Base-by-base conservation (phyloP, 2,113 vertebrate genomes). In the Dipodomys merriami region DNA sequence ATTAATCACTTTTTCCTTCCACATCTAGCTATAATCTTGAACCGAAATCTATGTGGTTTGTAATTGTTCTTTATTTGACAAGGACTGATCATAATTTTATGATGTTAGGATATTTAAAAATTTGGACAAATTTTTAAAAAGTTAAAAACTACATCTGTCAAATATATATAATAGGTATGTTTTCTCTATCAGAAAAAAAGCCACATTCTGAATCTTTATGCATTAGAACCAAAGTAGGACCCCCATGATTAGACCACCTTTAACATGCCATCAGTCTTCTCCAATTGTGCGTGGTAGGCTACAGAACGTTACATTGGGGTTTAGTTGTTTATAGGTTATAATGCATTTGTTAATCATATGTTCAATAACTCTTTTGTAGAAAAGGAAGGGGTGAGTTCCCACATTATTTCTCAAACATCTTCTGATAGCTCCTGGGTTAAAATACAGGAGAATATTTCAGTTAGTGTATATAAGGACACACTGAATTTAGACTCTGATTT, bases 1-100 rank as follows among this genome's bases (percentile, higher is more conserved):
- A 96, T 98, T 97, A 96, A 95, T 97, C 94, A 96, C 89, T 68
- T 57, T 12, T 83, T 72, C 62, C 88, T 29, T 91, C 68, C 71
- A 74, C 57, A 80, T 90, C 85, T 83, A 82, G 20, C 44, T 71
- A 33, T 22, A 78, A 39, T 84, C 18, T 76, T 80, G 12, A 83
- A 46, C 73, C 74, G 27, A 79, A 92, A 23, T 83, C 76, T 39
- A 11, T 60, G 29, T 71, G 6, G 6, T 25, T 95, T 83, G 65
- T 85, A 74, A 81, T 88, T 39, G 73, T 33, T 30, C 13, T 74
- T 35, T 83, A 18, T 82, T 92, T 81, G 53, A 30, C 30, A 87
- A 89, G 20, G 2, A 2, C 67, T 90, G 67, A 22, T 67, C 71
- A 23, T 93, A n/a, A 86, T 57, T 79, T 60, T 87, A 81, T 76